Evolutionary conservation across 2,888 invertebrate genomes (phyloP).

Genomic region (Athalia circularis): DNA sequence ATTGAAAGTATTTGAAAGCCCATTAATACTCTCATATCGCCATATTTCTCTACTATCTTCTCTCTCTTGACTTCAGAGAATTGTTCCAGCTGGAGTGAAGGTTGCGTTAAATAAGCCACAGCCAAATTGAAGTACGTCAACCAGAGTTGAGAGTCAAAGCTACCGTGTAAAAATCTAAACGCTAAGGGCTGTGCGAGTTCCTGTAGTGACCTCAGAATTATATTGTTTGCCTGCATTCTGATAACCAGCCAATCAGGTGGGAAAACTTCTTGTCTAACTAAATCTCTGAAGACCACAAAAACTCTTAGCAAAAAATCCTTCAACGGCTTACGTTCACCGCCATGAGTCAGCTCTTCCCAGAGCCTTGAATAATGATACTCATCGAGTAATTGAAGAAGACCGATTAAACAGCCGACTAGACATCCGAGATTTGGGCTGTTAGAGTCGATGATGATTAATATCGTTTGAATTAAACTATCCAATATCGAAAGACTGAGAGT

Average conservation of each 20-base stretch:
- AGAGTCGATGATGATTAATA: constrained; percentile 87
- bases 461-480: constrained; percentile 90
- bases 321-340: constrained; percentile 83
- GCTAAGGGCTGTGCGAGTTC: constrained; percentile 92
- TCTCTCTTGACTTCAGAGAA: constrained; percentile 88
- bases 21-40: constrained; percentile 94
- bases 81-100: constrained; percentile 86
- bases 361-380: constrained; percentile 91
- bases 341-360: constrained; percentile 86
- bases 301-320: constrained; percentile 91
- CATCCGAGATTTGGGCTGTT: constrained; percentile 85
- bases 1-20: constrained; percentile 93
- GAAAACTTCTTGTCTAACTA: constrained; percentile 87
- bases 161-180: constrained; percentile 85
- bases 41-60: constrained; percentile 86
- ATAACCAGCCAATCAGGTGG: constrained; percentile 94
- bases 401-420: constrained; percentile 90
- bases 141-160: constrained; percentile 79
- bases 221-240: constrained; percentile 90
- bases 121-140: constrained; percentile 87
- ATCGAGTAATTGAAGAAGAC: constrained; percentile 89
- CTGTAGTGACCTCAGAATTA: constrained; percentile 88
- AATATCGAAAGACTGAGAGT: constrained; percentile 87
- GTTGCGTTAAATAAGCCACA: constrained; percentile 88
- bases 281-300: constrained; percentile 86